Conservation (phyloP, 1,140 invertebrate species). For the Drosophila fuyamai region DNA sequence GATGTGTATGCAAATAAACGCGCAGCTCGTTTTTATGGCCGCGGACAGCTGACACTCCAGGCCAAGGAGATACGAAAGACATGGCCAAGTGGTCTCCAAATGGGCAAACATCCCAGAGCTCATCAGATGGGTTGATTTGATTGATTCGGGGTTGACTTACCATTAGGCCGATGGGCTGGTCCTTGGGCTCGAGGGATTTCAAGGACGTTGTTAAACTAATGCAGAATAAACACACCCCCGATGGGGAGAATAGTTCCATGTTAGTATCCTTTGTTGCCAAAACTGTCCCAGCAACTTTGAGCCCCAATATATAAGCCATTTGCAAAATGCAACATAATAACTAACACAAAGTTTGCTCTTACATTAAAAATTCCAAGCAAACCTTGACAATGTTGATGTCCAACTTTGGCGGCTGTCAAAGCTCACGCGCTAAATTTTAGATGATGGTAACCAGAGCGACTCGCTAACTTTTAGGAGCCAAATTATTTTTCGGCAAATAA, state of each 20-base stretch:
- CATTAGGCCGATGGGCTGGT: conserved; percentile 47
- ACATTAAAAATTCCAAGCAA: conserved; percentile 23
- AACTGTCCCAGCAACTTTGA: neutral
- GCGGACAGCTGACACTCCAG: conserved; percentile 56
- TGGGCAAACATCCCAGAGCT: conserved; percentile 21
- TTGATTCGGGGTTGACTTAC: conserved; percentile 72
- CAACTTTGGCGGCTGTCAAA: conserved; percentile 31
- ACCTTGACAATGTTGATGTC: conserved; percentile 17
- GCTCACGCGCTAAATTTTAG: conserved; percentile 23
- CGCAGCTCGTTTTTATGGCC: conserved; percentile 42
- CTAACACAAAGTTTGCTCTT: conserved; percentile 13
- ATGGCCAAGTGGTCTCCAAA: conserved; percentile 50
- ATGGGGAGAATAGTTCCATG: neutral
- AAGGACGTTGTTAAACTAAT: conserved; percentile 13
- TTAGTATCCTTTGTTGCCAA: neutral
- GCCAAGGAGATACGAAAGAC: conserved; percentile 16
- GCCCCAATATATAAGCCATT: conserved; percentile 13
- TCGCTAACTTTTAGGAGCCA: conserved; percentile 33
- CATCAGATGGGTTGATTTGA: conserved; percentile 44
- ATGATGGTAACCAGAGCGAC: conserved; percentile 20
- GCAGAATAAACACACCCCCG: conserved; percentile 17
- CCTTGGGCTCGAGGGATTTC: conserved; percentile 6
- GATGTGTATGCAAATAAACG: conserved; percentile 72
- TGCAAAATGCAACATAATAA: conserved; percentile 15
- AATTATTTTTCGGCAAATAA: conserved; percentile 51